phyloP scores from a whole-genome alignment of 1,140 invertebrate genomes.

The Sogatella furcifera region DNA sequence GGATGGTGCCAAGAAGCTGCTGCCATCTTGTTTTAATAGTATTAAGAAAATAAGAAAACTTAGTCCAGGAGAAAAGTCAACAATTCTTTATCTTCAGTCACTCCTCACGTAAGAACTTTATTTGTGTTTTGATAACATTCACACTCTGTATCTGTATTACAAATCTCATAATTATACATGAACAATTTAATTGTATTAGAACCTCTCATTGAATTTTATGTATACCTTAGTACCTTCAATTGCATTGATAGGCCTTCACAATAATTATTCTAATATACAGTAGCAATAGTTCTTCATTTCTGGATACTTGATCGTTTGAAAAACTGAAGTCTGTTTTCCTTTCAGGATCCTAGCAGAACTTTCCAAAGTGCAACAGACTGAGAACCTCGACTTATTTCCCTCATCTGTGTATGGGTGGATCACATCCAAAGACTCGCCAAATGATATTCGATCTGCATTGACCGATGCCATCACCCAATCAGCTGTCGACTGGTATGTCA shows the following conservation, averaged over 20 bases:
- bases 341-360: constrained; percentile 49
- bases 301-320: no score
- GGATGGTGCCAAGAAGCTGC: constrained; percentile 59
- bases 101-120: background rate
- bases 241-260: background rate
- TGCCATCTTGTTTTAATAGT: constrained; percentile 61
- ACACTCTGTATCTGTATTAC: no score
- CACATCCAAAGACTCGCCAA: constrained; percentile 37
- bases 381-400: constrained; percentile 54
- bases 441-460: constrained; percentile 47
- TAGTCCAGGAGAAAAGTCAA: constrained; percentile 47
- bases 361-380: constrained; percentile 42
- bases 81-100: background rate
- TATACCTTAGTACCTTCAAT: background rate
- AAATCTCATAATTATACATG: no score
- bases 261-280: no score
- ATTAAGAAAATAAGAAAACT: constrained; percentile 63
- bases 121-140: no score
- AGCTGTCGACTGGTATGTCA: constrained; percentile 52
- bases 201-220: background rate
- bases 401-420: constrained; percentile 53
- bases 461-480: constrained; percentile 56
- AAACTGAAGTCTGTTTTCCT: constrained; percentile 14
- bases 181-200: background rate
- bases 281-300: no score